A percentile compares a stretch with the other conserved stretches of the same genome.
phyloP scores from a whole-genome alignment of 1,140 invertebrate species.

The Zaprionus ghesquierei region DNA sequence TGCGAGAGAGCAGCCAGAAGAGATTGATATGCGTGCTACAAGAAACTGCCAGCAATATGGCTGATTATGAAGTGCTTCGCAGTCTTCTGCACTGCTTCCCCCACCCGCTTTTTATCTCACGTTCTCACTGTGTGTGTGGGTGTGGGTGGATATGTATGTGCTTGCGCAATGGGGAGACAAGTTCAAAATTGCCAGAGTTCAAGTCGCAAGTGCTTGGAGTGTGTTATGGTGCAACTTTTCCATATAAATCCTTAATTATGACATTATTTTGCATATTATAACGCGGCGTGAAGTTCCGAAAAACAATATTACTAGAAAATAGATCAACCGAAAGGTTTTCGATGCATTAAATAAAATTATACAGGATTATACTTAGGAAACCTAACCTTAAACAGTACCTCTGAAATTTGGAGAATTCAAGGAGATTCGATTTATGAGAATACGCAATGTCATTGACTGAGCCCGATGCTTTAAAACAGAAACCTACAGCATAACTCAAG shows the following conservation, averaged over 20 bases:
- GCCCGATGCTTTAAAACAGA: slow-evolving; percentile 17
- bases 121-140: neutral
- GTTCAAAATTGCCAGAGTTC: slow-evolving; percentile 66
- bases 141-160: neutral
- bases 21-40: slow-evolving; percentile 65
- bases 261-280: slow-evolving; percentile 76
- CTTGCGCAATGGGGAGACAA: slow-evolving; percentile 29
- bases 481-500: slow-evolving; percentile 33
- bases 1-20: slow-evolving; percentile 26
- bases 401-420: neutral
- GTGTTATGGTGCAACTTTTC: slow-evolving; percentile 67
- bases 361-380: too few species aligned
- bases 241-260: slow-evolving; percentile 77
- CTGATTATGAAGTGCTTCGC: slow-evolving; percentile 57
- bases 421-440: neutral
- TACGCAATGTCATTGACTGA: slow-evolving; percentile 26
- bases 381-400: too few species aligned
- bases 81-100: neutral
- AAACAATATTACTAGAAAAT: neutral
- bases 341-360: neutral
- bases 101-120: neutral
- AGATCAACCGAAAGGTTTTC: neutral
- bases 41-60: slow-evolving; percentile 50
- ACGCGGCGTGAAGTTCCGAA: slow-evolving; percentile 23
- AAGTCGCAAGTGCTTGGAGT: slow-evolving; percentile 53